These are phyloP conservation scores for Corythaeola cristata DNA, from an alignment of 2,113 vertebrate genomes.

Conservation along the genomic window DNA sequence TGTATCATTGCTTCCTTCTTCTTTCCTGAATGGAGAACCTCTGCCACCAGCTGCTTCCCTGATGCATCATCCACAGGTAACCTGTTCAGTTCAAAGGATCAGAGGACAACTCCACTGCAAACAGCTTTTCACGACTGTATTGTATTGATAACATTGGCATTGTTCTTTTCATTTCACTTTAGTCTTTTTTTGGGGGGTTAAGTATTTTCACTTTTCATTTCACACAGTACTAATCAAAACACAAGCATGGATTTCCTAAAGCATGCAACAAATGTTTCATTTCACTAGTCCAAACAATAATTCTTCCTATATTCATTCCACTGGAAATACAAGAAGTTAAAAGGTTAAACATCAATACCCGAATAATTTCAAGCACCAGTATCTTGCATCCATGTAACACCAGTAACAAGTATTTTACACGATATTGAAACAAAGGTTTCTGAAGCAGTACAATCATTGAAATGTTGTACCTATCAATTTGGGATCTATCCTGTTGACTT, in stretches of 20 bases:
- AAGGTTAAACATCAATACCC: background rate
- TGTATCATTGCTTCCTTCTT: slow-evolving; percentile 93
- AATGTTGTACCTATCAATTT: background rate
- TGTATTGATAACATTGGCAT: background rate
- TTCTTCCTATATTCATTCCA: background rate
- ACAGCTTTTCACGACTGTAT: background rate
- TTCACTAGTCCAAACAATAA: background rate
- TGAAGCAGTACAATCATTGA: background rate
- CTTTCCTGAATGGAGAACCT: slow-evolving; percentile 90
- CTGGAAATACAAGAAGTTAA: background rate
- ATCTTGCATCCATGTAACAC: background rate
- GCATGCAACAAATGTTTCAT: background rate
- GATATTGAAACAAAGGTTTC: background rate
- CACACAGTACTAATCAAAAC: background rate
- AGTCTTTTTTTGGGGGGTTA: background rate
- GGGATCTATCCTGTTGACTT: background rate
- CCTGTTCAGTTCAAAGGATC: slow-evolving; percentile 67
- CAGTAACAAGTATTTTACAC: background rate
- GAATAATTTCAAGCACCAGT: background rate
- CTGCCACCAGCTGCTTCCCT: slow-evolving; percentile 92
- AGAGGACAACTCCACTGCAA: background rate
- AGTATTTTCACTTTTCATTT: background rate
- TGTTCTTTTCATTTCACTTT: background rate
- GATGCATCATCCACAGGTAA: slow-evolving; percentile 91
- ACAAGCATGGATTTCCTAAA: background rate